These are phyloP conservation scores for Epizoanthus stellaris DNA, from an alignment of 92 coral and sea anemone species.

Conservation along the genomic window DNA sequence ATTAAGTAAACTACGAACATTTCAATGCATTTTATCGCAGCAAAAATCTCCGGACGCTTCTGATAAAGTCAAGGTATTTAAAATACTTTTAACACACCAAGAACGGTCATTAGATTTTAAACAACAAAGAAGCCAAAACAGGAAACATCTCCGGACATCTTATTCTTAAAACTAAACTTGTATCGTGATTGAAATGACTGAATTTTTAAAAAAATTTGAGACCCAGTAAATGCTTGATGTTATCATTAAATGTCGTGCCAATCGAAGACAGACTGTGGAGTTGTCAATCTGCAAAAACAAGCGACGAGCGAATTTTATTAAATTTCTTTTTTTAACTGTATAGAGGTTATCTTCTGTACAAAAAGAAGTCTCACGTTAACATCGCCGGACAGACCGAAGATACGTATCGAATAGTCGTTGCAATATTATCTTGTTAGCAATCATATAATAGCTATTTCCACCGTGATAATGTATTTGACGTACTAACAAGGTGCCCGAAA, in stretches of 20 bases:
- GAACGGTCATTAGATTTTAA: neutral
- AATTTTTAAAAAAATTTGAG: neutral
- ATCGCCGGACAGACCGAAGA: neutral
- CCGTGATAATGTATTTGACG: neutral
- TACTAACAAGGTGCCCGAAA: conserved; percentile 26
- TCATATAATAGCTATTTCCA: neutral
- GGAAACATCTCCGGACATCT: neutral
- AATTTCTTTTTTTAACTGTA: neutral
- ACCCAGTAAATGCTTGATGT: neutral
- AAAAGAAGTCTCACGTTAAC: conserved; percentile 10
- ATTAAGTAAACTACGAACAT: no score
- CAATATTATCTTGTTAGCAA: conserved; percentile 18
- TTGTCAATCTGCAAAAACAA: neutral
- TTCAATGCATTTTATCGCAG: no score
- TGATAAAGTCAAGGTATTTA: no score
- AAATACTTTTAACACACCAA: neutral
- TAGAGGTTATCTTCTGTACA: neutral
- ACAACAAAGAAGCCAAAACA: conserved; percentile 25
- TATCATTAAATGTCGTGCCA: conserved; percentile 12
- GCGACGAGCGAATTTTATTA: neutral
- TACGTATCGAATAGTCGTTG: neutral
- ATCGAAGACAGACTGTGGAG: neutral
- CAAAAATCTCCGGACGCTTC: no score
- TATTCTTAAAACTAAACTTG: no score
- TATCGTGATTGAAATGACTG: neutral